Conservation (phyloP, 2,113 vertebrate species). For the Coreoperca whiteheadi region DNA sequence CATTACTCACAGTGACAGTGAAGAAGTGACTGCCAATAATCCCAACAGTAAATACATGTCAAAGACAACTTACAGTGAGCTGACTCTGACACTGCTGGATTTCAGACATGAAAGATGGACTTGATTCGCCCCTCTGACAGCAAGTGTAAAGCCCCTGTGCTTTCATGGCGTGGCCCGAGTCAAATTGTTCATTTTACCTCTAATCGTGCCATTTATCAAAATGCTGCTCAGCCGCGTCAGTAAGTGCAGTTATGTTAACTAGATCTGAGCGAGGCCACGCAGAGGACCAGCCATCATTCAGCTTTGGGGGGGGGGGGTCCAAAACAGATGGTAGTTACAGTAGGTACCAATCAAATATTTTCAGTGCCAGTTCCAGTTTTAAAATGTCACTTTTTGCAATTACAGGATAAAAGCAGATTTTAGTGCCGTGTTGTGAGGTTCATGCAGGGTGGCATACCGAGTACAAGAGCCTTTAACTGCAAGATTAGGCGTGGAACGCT, state of each 20-base stretch:
- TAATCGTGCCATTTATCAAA: conserved; percentile 98
- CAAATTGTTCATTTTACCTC: conserved; percentile 94
- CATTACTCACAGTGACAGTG: conserved; percentile 68
- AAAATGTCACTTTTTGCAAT: not conserved
- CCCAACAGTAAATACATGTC: conserved; percentile 66
- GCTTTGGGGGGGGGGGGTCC: not conserved
- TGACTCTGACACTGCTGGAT: conserved; percentile 37
- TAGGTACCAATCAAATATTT: conserved; percentile 15
- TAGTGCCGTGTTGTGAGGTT: not conserved
- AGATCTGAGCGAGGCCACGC: conserved; percentile 62
- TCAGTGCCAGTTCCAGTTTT: not conserved
- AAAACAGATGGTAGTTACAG: conserved; percentile 17
- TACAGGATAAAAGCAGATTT: not conserved
- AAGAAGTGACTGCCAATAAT: conserved; percentile 74
- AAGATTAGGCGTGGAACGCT: not conserved
- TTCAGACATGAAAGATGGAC: conserved; percentile 86
- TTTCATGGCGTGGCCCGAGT: conserved; percentile 88
- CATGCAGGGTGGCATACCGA: too few relatives aligned
- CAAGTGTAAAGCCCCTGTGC: conserved; percentile 85
- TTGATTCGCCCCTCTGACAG: conserved; percentile 77
- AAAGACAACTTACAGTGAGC: conserved; percentile 49
- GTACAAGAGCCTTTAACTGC: not conserved
- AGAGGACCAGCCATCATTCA: conserved; percentile 32
- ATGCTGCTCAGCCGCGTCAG: conserved; percentile 88
- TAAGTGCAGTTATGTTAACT: conserved; percentile 86